These are phyloP conservation scores for Camponotus floridanus DNA, from an alignment of 1,140 invertebrate species.

Conservation along the genomic window DNA sequence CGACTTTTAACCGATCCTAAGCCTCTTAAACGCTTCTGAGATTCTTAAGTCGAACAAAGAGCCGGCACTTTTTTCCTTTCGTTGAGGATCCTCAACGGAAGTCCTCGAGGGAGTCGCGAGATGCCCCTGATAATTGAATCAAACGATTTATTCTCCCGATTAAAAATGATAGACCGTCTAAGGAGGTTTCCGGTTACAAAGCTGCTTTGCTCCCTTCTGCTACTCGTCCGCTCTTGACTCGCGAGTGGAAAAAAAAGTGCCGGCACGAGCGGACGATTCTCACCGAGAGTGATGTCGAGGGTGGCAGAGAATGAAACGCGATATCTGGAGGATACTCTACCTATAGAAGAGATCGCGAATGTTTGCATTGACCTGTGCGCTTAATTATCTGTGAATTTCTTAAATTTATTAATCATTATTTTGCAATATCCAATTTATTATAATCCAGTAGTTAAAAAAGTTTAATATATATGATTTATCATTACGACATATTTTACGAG, in stretches of 20 bases:
- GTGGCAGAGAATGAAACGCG: constrained; percentile 70
- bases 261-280: constrained; percentile 66
- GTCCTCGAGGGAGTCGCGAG: constrained; percentile 74
- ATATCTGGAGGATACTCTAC: constrained; percentile 62
- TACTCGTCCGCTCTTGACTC: constrained; percentile 65
- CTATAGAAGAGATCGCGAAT: constrained; percentile 3
- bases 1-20: constrained; percentile 83
- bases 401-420: not conserved
- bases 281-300: constrained; percentile 66
- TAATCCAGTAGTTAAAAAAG: not conserved
- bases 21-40: constrained; percentile 84
- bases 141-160: constrained; percentile 86
- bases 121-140: constrained; percentile 85
- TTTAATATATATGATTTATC: not conserved
- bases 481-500: too few species aligned
- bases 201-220: constrained; percentile 80
- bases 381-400: not conserved
- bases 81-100: constrained; percentile 61
- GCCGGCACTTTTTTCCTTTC: constrained; percentile 80
- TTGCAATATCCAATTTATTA: not conserved
- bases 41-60: constrained; percentile 85
- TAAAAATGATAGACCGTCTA: constrained; percentile 84
- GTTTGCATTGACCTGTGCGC: not conserved
- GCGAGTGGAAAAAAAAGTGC: constrained; percentile 62
- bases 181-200: constrained; percentile 83